Base-by-base conservation (phyloP, 2,888 invertebrate species). In the Auanema sp. region DNA sequence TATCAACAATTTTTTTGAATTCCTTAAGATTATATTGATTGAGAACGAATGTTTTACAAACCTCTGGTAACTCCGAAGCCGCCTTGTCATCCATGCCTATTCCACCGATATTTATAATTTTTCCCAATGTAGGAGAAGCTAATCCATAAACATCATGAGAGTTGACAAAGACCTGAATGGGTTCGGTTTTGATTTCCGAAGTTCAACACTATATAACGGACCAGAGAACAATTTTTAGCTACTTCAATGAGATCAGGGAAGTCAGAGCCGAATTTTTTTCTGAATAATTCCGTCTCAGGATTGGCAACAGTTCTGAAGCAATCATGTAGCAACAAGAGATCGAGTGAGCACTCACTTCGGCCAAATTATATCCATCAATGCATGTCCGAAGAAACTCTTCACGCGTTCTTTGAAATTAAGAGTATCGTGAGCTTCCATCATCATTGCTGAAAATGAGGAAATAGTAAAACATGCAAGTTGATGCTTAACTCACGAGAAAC, bases 71-170 rank as follows among this genome's bases (percentile, higher is more conserved):
- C 8, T 33, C 33, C 4, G 33, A 3, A 0, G 76, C 68, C 51
- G 60, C 60, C 8, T 65, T 68, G 54, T 66, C 66, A 43, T 68
- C 68, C 60, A 79, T 78, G n/a, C 79, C 79, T n/a, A 79, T 47
- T 23, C 79, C 79, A 10, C 79, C 79, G 51, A 79, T 77, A 54
- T 77, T 72, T 24, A 79, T 62, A 25, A 71, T 66, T 53, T 79
- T 79, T 50, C 70, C 76, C 10, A 79, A 64, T n/a, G 69, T 76
- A 12, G 79, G 78, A 10, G 74, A 52, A 6, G 79, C 72, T 14
- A 75, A 54, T 50, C 78, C 79, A 43, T 78, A 76, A n/a, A 79
- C 54, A 41, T 74, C 77, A 42, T 76, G 72, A 24, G 66, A 72
- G 57, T 78, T 79, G 5, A 73, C 77, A 57, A 79, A 71, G 1